Conservation (phyloP, 2,113 vertebrate genomes). For the Lepidothrix coronata region DNA sequence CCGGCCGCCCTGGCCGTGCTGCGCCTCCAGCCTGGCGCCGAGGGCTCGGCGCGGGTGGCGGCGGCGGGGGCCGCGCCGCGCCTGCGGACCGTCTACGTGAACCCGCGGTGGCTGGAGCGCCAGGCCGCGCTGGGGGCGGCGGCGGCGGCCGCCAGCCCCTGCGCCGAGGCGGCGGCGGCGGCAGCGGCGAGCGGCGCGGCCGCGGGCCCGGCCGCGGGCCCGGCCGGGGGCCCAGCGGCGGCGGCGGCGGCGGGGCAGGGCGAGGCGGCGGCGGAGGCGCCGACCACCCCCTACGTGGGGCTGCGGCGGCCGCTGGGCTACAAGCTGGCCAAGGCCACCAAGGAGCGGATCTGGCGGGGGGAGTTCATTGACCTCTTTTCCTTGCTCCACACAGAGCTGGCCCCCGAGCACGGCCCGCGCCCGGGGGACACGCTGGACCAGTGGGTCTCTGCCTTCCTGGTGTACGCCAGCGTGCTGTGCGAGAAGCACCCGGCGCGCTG, state of each 20-base stretch:
- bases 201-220: too few species aligned
- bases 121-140: too few species aligned
- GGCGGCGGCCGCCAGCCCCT: too few species aligned
- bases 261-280: not conserved
- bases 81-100: too few species aligned
- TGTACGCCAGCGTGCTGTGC: constrained; percentile 68
- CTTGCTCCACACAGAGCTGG: constrained; percentile 70
- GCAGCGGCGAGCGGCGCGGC: not conserved
- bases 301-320: constrained; percentile 58
- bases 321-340: constrained; percentile 61
- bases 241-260: not conserved
- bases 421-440: constrained; percentile 69
- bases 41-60: too few species aligned
- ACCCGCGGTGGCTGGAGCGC: too few species aligned
- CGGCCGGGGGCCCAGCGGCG: too few species aligned
- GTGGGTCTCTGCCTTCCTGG: constrained; percentile 69
- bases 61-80: too few species aligned
- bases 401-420: constrained; percentile 56
- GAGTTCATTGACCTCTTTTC: constrained; percentile 68
- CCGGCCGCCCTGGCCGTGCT: too few species aligned
- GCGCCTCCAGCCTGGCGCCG: too few species aligned
- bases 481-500: constrained; percentile 66
- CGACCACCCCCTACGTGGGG: constrained; percentile 55
- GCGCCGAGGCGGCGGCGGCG: not conserved
- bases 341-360: constrained; percentile 66